Conservation (phyloP, 1,140 invertebrate species). For the Drosophila navojoa region DNA sequence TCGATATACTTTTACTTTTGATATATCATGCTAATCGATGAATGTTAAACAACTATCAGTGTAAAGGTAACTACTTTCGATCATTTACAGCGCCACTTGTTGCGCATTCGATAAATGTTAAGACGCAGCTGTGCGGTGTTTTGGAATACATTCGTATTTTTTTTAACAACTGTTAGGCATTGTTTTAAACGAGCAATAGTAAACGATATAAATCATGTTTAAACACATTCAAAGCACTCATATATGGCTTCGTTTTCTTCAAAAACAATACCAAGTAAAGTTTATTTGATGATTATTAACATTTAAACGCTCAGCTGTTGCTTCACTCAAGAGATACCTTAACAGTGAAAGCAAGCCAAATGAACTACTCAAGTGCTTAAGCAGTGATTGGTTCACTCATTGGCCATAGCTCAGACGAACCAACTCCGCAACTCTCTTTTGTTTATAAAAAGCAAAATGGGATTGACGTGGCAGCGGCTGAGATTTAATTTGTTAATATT, state of each 20-base stretch:
- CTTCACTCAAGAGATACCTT: background rate
- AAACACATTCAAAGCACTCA: no score
- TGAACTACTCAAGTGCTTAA: constrained; percentile 1
- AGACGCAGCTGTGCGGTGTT: background rate
- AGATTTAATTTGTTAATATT: constrained; percentile 50
- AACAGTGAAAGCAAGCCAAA: constrained; percentile 6
- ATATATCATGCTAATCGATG: background rate
- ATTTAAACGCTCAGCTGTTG: background rate
- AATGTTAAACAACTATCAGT: no score
- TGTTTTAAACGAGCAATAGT: no score
- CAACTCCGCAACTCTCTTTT: constrained; percentile 43
- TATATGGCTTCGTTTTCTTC: background rate
- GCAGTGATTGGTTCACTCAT: constrained; percentile 7
- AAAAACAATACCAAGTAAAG: background rate
- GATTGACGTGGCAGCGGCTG: constrained; percentile 79
- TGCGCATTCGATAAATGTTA: constrained; percentile 14
- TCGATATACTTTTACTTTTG: background rate
- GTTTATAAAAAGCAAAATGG: constrained; percentile 68
- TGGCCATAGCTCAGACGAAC: constrained; percentile 1
- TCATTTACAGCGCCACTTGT: background rate
- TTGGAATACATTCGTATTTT: background rate
- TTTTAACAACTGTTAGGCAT: no score
- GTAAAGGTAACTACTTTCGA: background rate
- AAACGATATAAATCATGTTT: no score
- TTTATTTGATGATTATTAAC: background rate